Percentiles rank a stretch among this genome's conserved stretches.
These are phyloP conservation scores for Lacanobia wlatinum DNA, from an alignment of 2,888 invertebrate genomes.

Conservation along the genomic window DNA sequence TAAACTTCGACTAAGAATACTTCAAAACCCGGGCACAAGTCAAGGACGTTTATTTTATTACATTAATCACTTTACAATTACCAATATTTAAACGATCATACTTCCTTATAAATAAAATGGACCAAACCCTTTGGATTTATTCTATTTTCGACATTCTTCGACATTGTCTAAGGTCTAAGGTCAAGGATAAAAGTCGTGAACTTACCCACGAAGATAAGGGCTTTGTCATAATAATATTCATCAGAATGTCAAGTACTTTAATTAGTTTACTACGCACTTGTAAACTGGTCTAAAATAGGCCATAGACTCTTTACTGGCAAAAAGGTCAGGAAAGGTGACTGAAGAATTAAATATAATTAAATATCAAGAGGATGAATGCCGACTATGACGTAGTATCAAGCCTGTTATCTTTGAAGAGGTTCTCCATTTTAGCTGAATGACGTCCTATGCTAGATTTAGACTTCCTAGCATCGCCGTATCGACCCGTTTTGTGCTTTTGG, in stretches of 20 bases:
- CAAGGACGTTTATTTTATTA: neutral
- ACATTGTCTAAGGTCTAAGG: neutral
- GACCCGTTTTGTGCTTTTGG: neutral
- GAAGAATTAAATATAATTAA: neutral
- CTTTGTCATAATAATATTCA: neutral
- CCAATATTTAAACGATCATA: neutral
- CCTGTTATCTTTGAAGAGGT: neutral
- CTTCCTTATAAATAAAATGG: neutral
- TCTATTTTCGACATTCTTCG: neutral
- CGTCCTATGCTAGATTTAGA: too few relatives aligned
- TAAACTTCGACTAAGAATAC: neutral
- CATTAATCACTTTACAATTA: neutral
- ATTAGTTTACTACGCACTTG: neutral
- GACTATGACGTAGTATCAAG: neutral
- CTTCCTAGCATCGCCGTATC: neutral
- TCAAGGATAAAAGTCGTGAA: neutral
- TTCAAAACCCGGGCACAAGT: neutral
- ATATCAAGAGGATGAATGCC: neutral
- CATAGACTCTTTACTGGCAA: neutral
- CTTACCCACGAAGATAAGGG: neutral
- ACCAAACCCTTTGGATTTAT: neutral
- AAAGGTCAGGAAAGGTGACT: constrained; percentile 7
- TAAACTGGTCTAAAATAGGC: neutral
- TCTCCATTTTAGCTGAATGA: neutral
- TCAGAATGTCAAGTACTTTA: constrained; percentile 9